Evolutionary conservation across 2,113 vertebrate genomes (phyloP).

Genomic region (Thomomys bottae): DNA sequence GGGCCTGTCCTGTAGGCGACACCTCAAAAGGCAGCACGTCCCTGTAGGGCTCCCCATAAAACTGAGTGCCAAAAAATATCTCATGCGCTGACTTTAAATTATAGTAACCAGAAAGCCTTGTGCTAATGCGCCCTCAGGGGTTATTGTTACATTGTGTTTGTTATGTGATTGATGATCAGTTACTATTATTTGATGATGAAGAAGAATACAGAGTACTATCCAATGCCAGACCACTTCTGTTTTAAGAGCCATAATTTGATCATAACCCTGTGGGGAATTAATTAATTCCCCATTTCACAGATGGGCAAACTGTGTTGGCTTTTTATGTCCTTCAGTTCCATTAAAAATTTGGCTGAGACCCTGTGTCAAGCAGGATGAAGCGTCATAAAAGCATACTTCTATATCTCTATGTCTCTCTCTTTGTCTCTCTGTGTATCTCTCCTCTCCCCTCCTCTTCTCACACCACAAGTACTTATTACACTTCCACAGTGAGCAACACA

Average conservation of each 20-base stretch:
- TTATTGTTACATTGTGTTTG: neutral
- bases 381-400: too few relatives aligned
- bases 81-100: rapidly evolving
- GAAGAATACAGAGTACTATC: neutral
- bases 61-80: neutral
- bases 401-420: neutral
- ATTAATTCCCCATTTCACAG: neutral
- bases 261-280: rapidly evolving
- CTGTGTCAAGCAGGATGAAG: neutral
- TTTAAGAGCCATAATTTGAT: neutral
- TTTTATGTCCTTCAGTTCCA: neutral
- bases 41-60: neutral
- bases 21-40: rapidly evolving
- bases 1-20: rapidly evolving
- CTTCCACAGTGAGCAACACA: too few relatives aligned
- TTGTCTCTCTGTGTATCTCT: neutral
- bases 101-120: rapidly evolving
- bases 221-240: neutral
- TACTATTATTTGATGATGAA: neutral
- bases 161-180: neutral
- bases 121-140: rapidly evolving
- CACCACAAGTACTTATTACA: too few relatives aligned
- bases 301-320: neutral
- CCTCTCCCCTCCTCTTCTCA: too few relatives aligned
- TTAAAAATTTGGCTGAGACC: neutral